phyloP scores from a whole-genome alignment of 2,888 invertebrate species.

The Drepanosiphum platanoidis region DNA sequence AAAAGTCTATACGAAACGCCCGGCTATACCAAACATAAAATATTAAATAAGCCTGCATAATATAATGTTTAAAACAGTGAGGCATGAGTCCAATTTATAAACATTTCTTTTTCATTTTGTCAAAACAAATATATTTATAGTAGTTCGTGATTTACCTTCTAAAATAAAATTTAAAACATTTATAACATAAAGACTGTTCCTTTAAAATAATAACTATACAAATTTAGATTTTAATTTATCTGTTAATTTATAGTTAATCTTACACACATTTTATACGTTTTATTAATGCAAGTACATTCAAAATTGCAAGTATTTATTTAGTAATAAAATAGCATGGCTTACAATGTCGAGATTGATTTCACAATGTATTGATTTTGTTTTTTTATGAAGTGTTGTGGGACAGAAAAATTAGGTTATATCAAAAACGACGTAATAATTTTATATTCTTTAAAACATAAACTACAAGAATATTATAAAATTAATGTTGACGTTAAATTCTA shows the following conservation, averaged over 20 bases:
- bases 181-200: background rate
- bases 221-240: background rate
- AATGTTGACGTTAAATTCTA: background rate
- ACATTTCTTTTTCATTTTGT: background rate
- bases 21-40: background rate
- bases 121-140: background rate
- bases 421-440: background rate
- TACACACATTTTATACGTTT: background rate
- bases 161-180: background rate
- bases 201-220: background rate
- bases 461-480: background rate
- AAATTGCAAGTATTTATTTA: background rate
- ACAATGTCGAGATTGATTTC: constrained; percentile 14
- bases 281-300: background rate
- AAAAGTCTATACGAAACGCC: constrained; percentile 1
- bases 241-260: background rate
- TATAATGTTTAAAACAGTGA: background rate
- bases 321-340: background rate
- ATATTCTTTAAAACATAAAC: background rate
- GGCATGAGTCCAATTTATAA: constrained; percentile 24
- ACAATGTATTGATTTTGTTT: constrained; percentile 11
- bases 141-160: background rate
- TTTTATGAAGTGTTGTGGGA: background rate
- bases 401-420: constrained; percentile 10
- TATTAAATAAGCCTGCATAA: background rate